phyloP scores from a whole-genome alignment of 1,140 invertebrate genomes.

The Hypsibius dujardini region DNA sequence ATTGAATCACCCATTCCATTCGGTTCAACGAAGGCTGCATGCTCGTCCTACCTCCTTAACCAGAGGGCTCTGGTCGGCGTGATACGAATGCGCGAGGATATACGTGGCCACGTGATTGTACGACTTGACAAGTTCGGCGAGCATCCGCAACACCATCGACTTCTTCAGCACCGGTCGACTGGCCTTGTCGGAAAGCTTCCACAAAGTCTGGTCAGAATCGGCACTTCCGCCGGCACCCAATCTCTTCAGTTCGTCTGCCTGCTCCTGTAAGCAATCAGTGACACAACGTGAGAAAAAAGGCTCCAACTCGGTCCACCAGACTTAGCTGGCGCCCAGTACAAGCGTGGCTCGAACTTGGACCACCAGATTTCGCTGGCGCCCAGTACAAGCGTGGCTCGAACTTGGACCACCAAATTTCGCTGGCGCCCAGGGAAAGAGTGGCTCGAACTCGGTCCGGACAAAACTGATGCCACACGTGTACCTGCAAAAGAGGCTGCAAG shows the following conservation, averaged over 20 bases:
- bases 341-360: too few species aligned
- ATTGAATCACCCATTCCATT: not conserved
- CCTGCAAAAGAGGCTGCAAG: not conserved
- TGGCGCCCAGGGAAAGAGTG: too few species aligned
- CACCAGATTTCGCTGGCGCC: too few species aligned
- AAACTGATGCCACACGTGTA: not conserved
- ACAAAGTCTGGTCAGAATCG: conserved; percentile 16
- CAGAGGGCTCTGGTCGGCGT: conserved; percentile 43
- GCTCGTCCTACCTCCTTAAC: conserved; percentile 42
- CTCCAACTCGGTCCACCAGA: too few species aligned
- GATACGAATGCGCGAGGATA: conserved; percentile 54
- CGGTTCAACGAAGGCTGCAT: not conserved
- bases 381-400: too few species aligned
- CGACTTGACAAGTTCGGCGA: conserved; percentile 62
- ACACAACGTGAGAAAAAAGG: too few species aligned
- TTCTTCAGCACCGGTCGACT: conserved; percentile 47
- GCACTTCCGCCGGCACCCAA: not conserved
- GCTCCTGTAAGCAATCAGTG: too few species aligned
- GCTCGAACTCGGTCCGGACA: not conserved
- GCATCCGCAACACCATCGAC: conserved; percentile 54
- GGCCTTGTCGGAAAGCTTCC: conserved; percentile 17
- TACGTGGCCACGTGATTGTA: conserved; percentile 56
- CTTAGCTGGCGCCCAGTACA: too few species aligned
- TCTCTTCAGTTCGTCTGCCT: too few species aligned
- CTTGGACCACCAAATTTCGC: too few species aligned